Percentiles rank a stretch among this genome's conserved stretches.
Conservation (phyloP, 2,888 invertebrate species). For the Ctena decussata region DNA sequence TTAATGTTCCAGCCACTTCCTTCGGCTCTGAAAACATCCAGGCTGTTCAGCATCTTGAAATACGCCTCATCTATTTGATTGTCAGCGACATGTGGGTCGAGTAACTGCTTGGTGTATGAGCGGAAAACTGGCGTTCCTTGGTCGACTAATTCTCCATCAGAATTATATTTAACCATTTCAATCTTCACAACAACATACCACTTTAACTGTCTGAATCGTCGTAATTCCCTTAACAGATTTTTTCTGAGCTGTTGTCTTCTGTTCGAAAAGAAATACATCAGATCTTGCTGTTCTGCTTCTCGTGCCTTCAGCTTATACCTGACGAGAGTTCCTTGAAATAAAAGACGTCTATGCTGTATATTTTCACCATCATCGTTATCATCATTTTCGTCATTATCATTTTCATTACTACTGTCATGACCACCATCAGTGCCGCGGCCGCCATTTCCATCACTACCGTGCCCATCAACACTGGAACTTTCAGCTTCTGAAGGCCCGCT, state of each 20-base stretch:
- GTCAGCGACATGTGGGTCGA: neutral
- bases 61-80: slow-evolving; percentile 3
- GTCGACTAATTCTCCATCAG: neutral
- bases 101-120: neutral
- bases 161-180: neutral
- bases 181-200: slow-evolving; percentile 8
- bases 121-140: neutral
- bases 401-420: slow-evolving; percentile 24
- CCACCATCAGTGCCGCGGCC: slow-evolving; percentile 27
- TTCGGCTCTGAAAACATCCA: slow-evolving; percentile 8
- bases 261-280: slow-evolving; percentile 2
- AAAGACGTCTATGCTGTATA: neutral
- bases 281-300: neutral
- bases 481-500: neutral
- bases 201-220: neutral
- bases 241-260: neutral
- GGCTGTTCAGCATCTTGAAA: slow-evolving; percentile 1
- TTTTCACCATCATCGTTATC: slow-evolving; percentile 23
- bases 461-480: neutral
- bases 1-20: neutral
- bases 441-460: slow-evolving; percentile 14
- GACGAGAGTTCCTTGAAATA: neutral
- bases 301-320: neutral
- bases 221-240: neutral
- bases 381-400: slow-evolving; percentile 32